A percentile compares a stretch with the other conserved stretches of the same genome.
Evolutionary conservation across 2,888 invertebrate species (phyloP).

Genomic region (Zaprionus lineosus): DNA sequence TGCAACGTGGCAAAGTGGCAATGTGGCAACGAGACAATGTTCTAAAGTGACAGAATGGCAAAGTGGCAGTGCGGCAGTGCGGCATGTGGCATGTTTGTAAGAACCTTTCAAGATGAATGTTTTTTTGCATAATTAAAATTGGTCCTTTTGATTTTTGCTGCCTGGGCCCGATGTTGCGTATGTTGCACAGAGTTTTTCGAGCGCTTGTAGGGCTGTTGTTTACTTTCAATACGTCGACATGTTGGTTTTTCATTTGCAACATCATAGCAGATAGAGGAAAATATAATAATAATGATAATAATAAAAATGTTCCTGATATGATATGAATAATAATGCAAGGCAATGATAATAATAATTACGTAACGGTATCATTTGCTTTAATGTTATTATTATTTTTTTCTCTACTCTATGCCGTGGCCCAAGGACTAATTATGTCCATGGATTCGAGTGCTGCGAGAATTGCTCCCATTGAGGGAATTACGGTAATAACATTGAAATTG

Average conservation of each 20-base stretch:
- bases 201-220: conserved; percentile 37
- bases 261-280: too few relatives aligned
- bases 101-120: conserved; percentile 33
- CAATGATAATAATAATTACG: too few relatives aligned
- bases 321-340: conserved; percentile 3
- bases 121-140: conserved; percentile 12
- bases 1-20: conserved; percentile 32
- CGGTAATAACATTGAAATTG: conserved; percentile 30
- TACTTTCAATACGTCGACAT: conserved; percentile 52
- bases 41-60: too few relatives aligned
- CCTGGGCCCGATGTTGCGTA: too few relatives aligned
- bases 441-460: too few relatives aligned
- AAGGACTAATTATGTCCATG: too few relatives aligned
- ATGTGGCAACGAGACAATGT: too few relatives aligned
- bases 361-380: too few relatives aligned
- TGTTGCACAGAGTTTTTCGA: conserved; percentile 4
- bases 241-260: conserved; percentile 64
- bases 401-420: too few relatives aligned
- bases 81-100: conserved; percentile 46
- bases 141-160: neutral
- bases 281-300: conserved; percentile 7
- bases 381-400: too few relatives aligned
- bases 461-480: neutral
- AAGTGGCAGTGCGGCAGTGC: too few relatives aligned
- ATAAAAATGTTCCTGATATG: conserved; percentile 8